These are phyloP conservation scores for Chrysaora quinquecirrha DNA, from an alignment of 30 jellyfish, hydroid and myxozoan genomes.

Conservation along the genomic window DNA sequence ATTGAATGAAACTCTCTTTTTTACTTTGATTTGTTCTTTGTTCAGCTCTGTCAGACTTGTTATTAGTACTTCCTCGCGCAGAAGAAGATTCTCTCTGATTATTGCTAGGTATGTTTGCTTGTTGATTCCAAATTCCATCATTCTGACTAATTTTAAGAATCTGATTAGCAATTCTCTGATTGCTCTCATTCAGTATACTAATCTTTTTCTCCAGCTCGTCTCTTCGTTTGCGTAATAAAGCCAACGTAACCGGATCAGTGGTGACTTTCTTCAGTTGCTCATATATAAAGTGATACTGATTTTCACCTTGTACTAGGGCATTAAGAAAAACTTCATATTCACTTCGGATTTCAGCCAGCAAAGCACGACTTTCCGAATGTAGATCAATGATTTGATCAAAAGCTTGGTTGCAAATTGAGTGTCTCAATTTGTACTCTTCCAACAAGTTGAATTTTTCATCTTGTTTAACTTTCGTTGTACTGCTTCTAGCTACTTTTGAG, in stretches of 20 bases:
- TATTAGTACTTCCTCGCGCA: too few relatives aligned
- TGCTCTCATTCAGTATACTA: conserved; percentile 32
- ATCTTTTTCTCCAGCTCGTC: conserved; percentile 52
- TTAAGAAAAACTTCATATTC: conserved; percentile 63
- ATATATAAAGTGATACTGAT: conserved; percentile 31
- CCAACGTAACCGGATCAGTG: conserved; percentile 38
- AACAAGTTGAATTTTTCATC: background rate
- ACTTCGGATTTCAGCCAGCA: conserved; percentile 23
- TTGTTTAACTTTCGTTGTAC: background rate
- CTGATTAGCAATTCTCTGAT: conserved; percentile 8
- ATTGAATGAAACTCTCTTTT: background rate
- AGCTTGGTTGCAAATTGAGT: conserved; percentile 29
- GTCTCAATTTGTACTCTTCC: conserved; percentile 29
- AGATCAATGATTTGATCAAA: conserved; percentile 23
- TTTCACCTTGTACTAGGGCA: conserved; percentile 59
- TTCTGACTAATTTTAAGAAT: background rate
- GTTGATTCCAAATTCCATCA: too few relatives aligned
- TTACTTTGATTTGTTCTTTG: background rate
- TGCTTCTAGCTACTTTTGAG: background rate
- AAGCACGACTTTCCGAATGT: conserved; percentile 1
- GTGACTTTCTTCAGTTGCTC: conserved; percentile 21
- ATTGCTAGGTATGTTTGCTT: too few relatives aligned
- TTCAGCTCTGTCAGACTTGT: too few relatives aligned
- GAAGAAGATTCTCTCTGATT: too few relatives aligned
- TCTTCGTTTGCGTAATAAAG: conserved; percentile 24